These are phyloP conservation scores for Argynnis bischoffii DNA, from an alignment of 2,888 invertebrate species.

Conservation along the genomic window DNA sequence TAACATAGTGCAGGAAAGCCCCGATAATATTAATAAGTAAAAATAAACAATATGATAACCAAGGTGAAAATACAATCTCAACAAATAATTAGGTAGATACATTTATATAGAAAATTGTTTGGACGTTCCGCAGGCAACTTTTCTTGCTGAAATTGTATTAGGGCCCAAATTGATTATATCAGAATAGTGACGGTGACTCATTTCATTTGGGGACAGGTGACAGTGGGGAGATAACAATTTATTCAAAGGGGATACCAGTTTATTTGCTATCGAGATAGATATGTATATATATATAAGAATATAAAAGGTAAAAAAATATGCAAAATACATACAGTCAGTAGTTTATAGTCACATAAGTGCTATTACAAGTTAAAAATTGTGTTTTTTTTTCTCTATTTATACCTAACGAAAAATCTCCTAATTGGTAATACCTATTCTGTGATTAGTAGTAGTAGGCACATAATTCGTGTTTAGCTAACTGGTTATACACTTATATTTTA, in stretches of 20 bases:
- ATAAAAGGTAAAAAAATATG: not conserved
- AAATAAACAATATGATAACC: not conserved
- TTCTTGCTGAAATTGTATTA: constrained; percentile 44
- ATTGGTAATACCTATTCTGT: too few relatives aligned
- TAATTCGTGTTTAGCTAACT: too few relatives aligned
- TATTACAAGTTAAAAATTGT: too few relatives aligned
- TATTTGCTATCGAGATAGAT: constrained; percentile 21
- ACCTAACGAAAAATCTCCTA: too few relatives aligned
- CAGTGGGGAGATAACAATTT: constrained; percentile 43
- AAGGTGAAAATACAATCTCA: not conserved
- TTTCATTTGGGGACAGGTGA: constrained; percentile 49
- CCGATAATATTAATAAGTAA: not conserved
- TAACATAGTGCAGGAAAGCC: too few relatives aligned
- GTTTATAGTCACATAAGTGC: too few relatives aligned
- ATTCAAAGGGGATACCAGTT: constrained; percentile 25
- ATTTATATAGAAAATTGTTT: constrained; percentile 18
- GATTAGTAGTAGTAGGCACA: too few relatives aligned
- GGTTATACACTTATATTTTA: too few relatives aligned
- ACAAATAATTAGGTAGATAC: constrained; percentile 3
- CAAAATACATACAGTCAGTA: too few relatives aligned
- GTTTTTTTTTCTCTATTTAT: too few relatives aligned
- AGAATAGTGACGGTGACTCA: constrained; percentile 51
- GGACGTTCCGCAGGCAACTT: constrained; percentile 24
- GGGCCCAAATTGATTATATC: constrained; percentile 48
- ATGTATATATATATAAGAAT: constrained; percentile 2